Evolutionary conservation across 2,797 vertebrate genomes (phyloP), one percentile per base, ranked within the genome.

Genomic region (Rhynchotus rufescens): DNA sequence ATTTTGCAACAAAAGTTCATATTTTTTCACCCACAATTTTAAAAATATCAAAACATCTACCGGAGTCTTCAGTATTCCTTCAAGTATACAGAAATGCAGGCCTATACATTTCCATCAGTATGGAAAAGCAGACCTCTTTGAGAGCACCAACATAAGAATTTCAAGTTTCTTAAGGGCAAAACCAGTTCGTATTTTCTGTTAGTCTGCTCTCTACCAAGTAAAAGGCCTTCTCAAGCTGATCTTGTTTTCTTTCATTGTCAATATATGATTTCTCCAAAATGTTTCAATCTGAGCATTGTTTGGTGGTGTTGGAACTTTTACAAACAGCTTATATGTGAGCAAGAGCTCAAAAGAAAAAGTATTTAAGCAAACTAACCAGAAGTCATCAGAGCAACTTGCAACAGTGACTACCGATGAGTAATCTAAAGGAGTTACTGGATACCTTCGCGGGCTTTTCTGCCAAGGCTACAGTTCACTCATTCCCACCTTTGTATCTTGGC

Each of bases 101-200:
- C 7, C 49, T 11, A 36, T 6, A 11, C 10, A 40, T 66, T 84
- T 79, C 56, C 34, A 62, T n/a, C 9, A 38, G 19, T 5, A 47
- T 1, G 4, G 17, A 17, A 12, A 68, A 66, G 28, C 14, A 19
- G 36, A 60, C 23, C 19, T 40, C 40, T 40, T 40, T 40, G 72
- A 79, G 12, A 34, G 75, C 34, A 84, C 6, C 9, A 40, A 6
- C 1, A 0, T 2, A 38, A 1, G 5, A 86, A 52, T 4, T 25
- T 19, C 44, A 15, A 13, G 10, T 30, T 80, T 77, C 21, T 68
- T 1, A 3, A 80, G 13, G 12, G 61, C 54, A 66, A 66, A 54
- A 75, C 0, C 15, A 5, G 26, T 21, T 19, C 22, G 5, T 11
- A 67, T 34, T 74, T 60, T 88, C 47, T 16, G 40, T 32, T 12